Conservation (phyloP, 2,113 vertebrate species). For the Carassius gibelio region DNA sequence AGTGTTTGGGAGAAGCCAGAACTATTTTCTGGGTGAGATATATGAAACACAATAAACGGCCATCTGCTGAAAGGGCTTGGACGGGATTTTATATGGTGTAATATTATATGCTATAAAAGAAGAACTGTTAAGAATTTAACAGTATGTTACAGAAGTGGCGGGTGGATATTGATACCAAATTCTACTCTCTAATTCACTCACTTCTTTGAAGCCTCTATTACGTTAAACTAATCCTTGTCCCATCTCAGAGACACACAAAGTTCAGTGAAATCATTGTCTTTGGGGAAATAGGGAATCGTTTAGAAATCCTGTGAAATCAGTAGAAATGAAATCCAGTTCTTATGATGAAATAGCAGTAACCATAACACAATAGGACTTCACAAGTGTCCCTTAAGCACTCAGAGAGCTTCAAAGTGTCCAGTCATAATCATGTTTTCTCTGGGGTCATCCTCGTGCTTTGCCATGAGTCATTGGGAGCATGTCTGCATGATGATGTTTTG, state of each 20-base stretch:
- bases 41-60: slow-evolving; percentile 34
- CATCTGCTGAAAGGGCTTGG: slow-evolving; percentile 30
- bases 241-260: not conserved
- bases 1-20: slow-evolving; percentile 5
- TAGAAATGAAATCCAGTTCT: slow-evolving; percentile 20
- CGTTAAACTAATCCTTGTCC: slow-evolving; percentile 13
- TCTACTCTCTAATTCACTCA: slow-evolving; percentile 6
- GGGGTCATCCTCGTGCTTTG: not conserved
- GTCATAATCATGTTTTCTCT: slow-evolving; percentile 36
- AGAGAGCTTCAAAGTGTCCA: slow-evolving; percentile 25
- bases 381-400: slow-evolving; percentile 28
- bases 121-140: slow-evolving; percentile 21
- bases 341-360: slow-evolving; percentile 29
- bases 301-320: slow-evolving; percentile 8
- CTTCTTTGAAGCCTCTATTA: not conserved
- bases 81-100: not conserved
- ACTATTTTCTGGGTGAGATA: slow-evolving; percentile 13
- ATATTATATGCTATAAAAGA: slow-evolving; percentile 31
- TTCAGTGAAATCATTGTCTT: slow-evolving; percentile 27
- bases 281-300: slow-evolving; percentile 34
- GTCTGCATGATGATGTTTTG: slow-evolving; percentile 31
- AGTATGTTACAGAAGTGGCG: not conserved
- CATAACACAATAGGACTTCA: slow-evolving; percentile 37
- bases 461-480: slow-evolving; percentile 40
- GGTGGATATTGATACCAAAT: not conserved